These are phyloP conservation scores for Adelges cooleyi DNA, from an alignment of 1,140 invertebrate species.

Conservation along the genomic window DNA sequence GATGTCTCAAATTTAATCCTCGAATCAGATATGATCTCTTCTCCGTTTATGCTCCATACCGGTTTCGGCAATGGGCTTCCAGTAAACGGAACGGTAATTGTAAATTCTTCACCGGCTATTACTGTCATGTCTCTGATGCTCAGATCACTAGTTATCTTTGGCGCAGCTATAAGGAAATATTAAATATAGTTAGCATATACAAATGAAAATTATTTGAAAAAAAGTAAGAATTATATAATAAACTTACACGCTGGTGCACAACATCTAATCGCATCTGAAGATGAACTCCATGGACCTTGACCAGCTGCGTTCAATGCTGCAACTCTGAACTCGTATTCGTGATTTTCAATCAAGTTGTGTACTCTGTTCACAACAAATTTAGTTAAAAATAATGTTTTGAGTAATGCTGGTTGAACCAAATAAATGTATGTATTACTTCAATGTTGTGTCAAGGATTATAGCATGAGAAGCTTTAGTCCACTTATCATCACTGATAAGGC, in stretches of 20 bases:
- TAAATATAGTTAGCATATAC: too few relatives aligned
- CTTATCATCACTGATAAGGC: conserved; percentile 72
- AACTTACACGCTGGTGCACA: conserved; percentile 63
- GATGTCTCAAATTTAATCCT: conserved; percentile 79
- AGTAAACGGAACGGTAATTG: conserved; percentile 83
- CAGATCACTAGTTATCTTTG: conserved; percentile 85
- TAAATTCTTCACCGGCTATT: conserved; percentile 89
- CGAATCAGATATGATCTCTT: conserved; percentile 66
- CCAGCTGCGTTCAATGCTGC: conserved; percentile 92
- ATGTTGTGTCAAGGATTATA: conserved; percentile 64
- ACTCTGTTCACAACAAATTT: conserved; percentile 49
- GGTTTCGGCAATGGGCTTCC: conserved; percentile 82
- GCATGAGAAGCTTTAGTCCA: conserved; percentile 82
- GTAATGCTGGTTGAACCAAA: too few relatives aligned
- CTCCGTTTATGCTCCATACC: conserved; percentile 75
- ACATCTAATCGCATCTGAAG: conserved; percentile 81
- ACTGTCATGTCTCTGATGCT: conserved; percentile 89
- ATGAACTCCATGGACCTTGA: conserved; percentile 79
- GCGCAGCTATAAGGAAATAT: conserved; percentile 44
- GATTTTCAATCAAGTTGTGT: conserved; percentile 80
- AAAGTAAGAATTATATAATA: too few relatives aligned
- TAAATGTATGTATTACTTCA: conserved; percentile 43
- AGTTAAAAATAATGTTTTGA: too few relatives aligned
- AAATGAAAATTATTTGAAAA: too few relatives aligned
- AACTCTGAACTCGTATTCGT: conserved; percentile 95